Evolutionary conservation across 2,113 vertebrate species (phyloP).

Genomic region (Cygnus atratus): DNA sequence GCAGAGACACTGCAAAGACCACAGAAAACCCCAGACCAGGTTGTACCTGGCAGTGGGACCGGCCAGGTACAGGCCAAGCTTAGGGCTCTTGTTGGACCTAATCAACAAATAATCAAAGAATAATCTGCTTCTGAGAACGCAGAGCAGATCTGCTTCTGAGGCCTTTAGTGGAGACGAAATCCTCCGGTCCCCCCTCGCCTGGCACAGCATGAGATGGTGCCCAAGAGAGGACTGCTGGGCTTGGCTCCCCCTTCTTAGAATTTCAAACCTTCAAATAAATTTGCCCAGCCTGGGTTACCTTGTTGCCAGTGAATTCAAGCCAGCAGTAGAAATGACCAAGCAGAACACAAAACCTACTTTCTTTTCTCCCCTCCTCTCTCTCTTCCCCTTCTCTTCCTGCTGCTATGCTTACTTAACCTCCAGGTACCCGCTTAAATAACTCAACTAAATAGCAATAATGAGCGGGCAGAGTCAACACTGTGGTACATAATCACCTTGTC

Average conservation of each 20-base stretch:
- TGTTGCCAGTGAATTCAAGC: not conserved
- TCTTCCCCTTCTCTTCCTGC: slow-evolving; percentile 13
- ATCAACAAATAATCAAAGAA: not conserved
- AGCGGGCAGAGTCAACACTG: slow-evolving; percentile 68
- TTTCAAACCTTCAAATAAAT: not conserved
- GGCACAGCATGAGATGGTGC: rapidly evolving
- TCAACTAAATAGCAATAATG: slow-evolving; percentile 75
- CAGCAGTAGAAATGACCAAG: not conserved
- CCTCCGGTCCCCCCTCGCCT: not conserved
- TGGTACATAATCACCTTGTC: slow-evolving; percentile 72
- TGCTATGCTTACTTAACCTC: slow-evolving; percentile 71
- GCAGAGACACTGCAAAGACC: not conserved
- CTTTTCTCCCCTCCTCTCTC: not conserved
- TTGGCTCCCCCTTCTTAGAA: not conserved
- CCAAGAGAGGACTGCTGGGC: not conserved
- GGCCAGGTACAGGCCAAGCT: not conserved
- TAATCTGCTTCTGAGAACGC: not conserved
- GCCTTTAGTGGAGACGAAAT: not conserved
- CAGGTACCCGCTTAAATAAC: slow-evolving; percentile 68
- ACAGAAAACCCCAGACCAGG: not conserved
- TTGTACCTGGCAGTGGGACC: not conserved
- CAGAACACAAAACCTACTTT: slow-evolving; percentile 23
- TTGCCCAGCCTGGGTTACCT: not conserved
- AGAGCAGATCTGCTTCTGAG: not conserved
- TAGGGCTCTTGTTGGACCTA: not conserved